Conservation (phyloP, 2,888 invertebrate species). For the Ceraclea dissimilis region DNA sequence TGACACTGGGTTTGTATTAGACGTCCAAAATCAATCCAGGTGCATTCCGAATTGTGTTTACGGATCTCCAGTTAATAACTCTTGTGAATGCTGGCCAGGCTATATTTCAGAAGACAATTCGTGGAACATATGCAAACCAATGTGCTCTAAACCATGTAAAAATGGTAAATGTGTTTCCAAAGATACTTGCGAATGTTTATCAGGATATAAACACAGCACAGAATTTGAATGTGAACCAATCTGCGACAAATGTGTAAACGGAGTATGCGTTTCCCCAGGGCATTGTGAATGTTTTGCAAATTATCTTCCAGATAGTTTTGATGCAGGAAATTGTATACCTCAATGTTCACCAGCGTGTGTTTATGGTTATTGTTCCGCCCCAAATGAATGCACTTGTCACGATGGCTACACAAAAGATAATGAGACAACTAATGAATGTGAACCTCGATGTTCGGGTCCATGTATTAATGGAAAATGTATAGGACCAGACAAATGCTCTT, state of each 20-base stretch:
- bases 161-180: slow-evolving; percentile 30
- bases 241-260: slow-evolving; percentile 2
- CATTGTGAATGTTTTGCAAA: slow-evolving; percentile 9
- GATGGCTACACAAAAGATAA: slow-evolving; percentile 3
- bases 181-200: slow-evolving; percentile 7
- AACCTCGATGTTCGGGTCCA: not conserved
- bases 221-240: not conserved
- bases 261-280: slow-evolving; percentile 13
- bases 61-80: not conserved
- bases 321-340: slow-evolving; percentile 10
- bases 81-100: slow-evolving; percentile 9
- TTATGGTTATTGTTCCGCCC: slow-evolving; percentile 30
- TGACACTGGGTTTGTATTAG: slow-evolving; percentile 28
- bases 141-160: slow-evolving; percentile 21
- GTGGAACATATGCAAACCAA: slow-evolving; percentile 23
- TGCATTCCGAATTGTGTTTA: not conserved
- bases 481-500: slow-evolving; percentile 15
- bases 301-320: not conserved
- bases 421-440: slow-evolving; percentile 2
- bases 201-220: slow-evolving; percentile 2
- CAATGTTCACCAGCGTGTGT: slow-evolving; percentile 20
- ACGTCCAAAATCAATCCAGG: not conserved
- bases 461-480: slow-evolving; percentile 12
- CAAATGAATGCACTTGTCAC: slow-evolving; percentile 21
- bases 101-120: slow-evolving; percentile 2